Evolutionary conservation across 2,113 vertebrate species (phyloP).

Genomic region (Malurus elegans): DNA sequence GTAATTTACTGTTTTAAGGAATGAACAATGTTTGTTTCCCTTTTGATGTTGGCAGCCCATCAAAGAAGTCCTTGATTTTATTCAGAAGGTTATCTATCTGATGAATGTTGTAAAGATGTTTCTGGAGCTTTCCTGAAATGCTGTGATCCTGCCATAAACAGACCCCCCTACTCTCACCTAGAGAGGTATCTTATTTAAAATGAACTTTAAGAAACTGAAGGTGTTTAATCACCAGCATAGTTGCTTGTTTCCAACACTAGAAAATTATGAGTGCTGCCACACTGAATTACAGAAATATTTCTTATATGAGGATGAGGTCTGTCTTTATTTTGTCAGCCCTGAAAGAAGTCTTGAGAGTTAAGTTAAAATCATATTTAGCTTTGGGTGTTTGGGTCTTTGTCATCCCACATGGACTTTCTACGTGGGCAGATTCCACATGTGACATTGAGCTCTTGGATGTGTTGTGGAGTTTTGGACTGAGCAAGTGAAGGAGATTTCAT

Average conservation of each 20-base stretch:
- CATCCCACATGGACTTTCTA: fast-evolving
- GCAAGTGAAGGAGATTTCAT: neutral
- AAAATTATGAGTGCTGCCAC: neutral
- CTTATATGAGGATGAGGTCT: neutral
- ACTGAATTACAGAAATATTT: neutral
- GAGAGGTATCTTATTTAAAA: neutral
- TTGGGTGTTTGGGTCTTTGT: neutral
- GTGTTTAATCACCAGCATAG: neutral
- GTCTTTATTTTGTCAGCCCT: neutral
- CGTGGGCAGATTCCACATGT: fast-evolving
- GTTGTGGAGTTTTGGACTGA: neutral
- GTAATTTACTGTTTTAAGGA: neutral
- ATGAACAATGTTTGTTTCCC: neutral
- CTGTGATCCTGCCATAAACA: neutral
- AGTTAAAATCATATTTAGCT: neutral
- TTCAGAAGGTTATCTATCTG: neutral
- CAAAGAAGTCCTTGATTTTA: constrained; percentile 7
- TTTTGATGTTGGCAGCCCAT: neutral
- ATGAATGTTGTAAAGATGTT: neutral
- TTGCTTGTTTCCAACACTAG: neutral
- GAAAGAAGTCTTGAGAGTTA: neutral
- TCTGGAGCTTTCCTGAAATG: neutral
- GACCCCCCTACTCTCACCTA: fast-evolving
- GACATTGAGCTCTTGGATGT: neutral
- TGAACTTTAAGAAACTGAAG: neutral